Percentiles rank a stretch among this genome's conserved stretches.
Conservation (phyloP, 2,113 vertebrate genomes). For the Pseudopipra pipra region DNA sequence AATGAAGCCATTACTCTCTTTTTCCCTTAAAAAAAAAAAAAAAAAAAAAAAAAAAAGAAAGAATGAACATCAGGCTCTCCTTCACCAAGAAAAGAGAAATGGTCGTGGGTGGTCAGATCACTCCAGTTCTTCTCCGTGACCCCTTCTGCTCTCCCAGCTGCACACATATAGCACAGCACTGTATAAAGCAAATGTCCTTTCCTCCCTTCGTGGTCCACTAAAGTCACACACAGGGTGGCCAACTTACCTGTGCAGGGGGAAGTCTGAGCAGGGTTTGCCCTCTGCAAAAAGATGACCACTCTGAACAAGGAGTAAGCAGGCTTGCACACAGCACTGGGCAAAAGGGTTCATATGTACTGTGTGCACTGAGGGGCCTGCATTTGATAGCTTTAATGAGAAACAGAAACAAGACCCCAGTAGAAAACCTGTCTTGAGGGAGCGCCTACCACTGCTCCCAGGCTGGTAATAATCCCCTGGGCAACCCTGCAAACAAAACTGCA, state of each 20-base stretch:
- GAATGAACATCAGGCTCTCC: not conserved
- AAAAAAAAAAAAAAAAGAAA: not conserved
- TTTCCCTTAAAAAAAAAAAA: not conserved
- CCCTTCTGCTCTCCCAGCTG: not conserved
- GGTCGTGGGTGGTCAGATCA: not conserved
- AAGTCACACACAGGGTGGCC: not conserved
- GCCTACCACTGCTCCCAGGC: not conserved
- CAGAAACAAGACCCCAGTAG: fast-evolving
- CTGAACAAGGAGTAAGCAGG: fast-evolving
- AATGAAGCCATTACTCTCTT: not conserved
- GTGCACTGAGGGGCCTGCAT: not conserved
- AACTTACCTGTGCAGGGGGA: not conserved
- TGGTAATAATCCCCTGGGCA: not conserved
- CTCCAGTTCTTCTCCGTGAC: not conserved
- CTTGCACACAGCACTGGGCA: fast-evolving
- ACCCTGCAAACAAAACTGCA: not conserved
- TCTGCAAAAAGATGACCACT: not conserved
- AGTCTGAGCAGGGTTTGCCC: not conserved
- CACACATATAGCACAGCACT: fast-evolving
- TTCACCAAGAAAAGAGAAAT: not conserved
- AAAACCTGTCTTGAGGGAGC: not conserved
- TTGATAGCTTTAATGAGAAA: not conserved
- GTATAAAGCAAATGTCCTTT: not conserved
- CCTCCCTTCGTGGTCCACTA: not conserved
- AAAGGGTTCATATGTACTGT: fast-evolving